Evolutionary conservation across 2,888 invertebrate genomes (phyloP), one percentile per base, ranked within the genome.

Genomic region (Tanypteryx hageni): DNA sequence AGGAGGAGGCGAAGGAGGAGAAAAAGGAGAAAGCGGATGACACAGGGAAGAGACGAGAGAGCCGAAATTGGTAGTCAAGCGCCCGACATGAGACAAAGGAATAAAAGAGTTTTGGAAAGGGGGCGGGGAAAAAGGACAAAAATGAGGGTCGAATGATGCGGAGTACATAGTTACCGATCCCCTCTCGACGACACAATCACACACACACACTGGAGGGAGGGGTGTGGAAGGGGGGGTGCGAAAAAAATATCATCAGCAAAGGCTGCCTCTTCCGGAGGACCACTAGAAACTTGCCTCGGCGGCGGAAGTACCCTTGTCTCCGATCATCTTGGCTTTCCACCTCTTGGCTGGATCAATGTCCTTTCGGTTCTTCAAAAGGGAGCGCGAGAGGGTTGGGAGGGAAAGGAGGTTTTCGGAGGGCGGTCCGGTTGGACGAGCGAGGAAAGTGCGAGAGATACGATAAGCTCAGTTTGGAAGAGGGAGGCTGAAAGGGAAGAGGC

Each of bases 371-470:
- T 44, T 44, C 44, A 44, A 44, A 44, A 44, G 44, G 44, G 5
- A 5, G 44, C 3, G 57, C 3, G 57, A 18, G n/a, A 44, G 16
- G n/a, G 56, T 13, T n/a, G 9, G n/a, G 10, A 10, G 56, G 56
- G 18, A n/a, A n/a, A n/a, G n/a, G 83, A 83, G 83, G 83, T 56
- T 44, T 14, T 56, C 56, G 83, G 16, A 27, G 76, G 76, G n/a
- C 31, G 27, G 56, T 8, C 44, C 18, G 44, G 83, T 18, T 27
- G 89, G 89, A 44, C 16, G 61, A 59, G 58, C 59, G 86, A 22
- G 16, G 61, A 27, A 64, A 64, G 89, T 89, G 89, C 61, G 61
- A 18, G 83, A 57, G 89, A 89, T 86, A 22, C 59, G 89, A 89
- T 89, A 44, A 61, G 89, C 61, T 89, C 89, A 57, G 31, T n/a